Base-by-base conservation (phyloP, 2,113 vertebrate genomes). In the Centropristis striata region DNA sequence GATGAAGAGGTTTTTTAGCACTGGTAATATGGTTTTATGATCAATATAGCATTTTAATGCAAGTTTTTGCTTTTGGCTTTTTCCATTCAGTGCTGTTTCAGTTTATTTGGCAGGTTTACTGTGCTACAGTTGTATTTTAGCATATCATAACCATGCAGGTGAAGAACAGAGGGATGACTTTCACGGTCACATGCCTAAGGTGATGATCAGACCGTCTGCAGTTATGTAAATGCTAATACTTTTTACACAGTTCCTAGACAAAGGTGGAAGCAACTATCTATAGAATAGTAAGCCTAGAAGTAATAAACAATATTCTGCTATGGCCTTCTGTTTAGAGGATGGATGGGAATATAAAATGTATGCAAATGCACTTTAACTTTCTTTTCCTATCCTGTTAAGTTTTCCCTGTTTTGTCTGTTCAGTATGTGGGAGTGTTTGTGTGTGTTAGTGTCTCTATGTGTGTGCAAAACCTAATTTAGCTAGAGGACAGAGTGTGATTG, bases 401-500 rank as follows among this genome's bases (percentile, higher is more conserved):
- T 65, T 47, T 74, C 0, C 0, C 23, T 7, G n/a, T 67, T 80
- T 75, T 78, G 58, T 11, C 21, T 82, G n/a, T 23, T 18, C 28
- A 50, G 28, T 21, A 36, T 51, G 37, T 57, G 28, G 68, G 15
- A 44, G 14, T 46, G 20, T 50, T 27, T 53, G 12, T 72, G 47
- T 32, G 64, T 47, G 25, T 36, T 36, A 11, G 18, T 44, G 64
- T 41, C 2, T 23, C 36, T 41, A 16, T 60, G 27, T 81, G 59
- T 75, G 27, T 76, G 60, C 39, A 57, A 47, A 32, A 78, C 44
- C 63, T 78, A 82, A 81, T 82, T 88, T 87, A 87, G 78, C 74
- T 49, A 50, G 75, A 90, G 81, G 80, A 88, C 83, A 89, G 67
- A 81, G 67, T 83, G 61, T 82, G 86, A 81, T 71, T 83, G 82